These are phyloP conservation scores for Drosophila peninsularis DNA, from an alignment of 2,888 invertebrate genomes.

Conservation along the genomic window DNA sequence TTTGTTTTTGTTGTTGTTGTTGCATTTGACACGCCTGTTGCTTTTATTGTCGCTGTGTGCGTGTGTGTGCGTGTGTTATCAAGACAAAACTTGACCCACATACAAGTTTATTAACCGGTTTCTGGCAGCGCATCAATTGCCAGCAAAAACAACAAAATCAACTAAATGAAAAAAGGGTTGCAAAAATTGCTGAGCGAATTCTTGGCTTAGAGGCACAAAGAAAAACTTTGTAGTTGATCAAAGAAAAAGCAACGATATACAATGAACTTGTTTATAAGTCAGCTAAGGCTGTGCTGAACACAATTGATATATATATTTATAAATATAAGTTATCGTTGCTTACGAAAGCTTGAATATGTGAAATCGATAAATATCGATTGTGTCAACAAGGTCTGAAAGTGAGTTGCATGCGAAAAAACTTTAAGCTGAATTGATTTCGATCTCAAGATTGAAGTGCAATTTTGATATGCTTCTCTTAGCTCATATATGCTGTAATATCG, in stretches of 20 bases:
- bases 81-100: conserved; percentile 83
- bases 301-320: too few species aligned
- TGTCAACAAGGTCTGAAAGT: too few species aligned
- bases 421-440: not conserved
- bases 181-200: conserved; percentile 44
- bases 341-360: not conserved
- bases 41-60: conserved; percentile 52
- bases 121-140: conserved; percentile 34
- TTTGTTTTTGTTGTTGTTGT: conserved; percentile 48
- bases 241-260: not conserved
- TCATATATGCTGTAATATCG: too few species aligned
- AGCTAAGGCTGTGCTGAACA: not conserved
- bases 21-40: conserved; percentile 72
- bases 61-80: conserved; percentile 65
- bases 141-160: conserved; percentile 16
- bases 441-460: not conserved
- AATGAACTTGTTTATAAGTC: not conserved
- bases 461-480: too few species aligned
- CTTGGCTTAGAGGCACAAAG: conserved; percentile 27
- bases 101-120: conserved; percentile 83
- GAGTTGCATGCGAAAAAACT: not conserved
- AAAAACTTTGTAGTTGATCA: not conserved
- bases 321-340: not conserved
- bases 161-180: conserved; percentile 47
- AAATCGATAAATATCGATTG: not conserved